Percentiles rank a stretch among this genome's conserved stretches.
Conservation (phyloP, 2,888 invertebrate species). For the Sinodicranocentrus sp. region DNA sequence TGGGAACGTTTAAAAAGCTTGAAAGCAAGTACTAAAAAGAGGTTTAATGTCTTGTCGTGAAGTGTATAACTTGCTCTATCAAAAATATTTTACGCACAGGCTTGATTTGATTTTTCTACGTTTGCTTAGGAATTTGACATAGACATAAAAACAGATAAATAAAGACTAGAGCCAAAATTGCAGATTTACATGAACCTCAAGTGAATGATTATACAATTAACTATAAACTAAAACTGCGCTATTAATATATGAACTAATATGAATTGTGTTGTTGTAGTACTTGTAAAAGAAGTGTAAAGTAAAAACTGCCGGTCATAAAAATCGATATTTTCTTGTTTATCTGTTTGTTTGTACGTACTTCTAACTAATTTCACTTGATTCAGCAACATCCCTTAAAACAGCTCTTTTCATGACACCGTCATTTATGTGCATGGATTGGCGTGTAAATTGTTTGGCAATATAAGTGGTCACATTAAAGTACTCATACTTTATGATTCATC, state of each 20-base stretch:
- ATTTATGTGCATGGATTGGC: neutral
- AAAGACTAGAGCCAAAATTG: too few relatives aligned
- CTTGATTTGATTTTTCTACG: too few relatives aligned
- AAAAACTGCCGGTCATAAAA: conserved; percentile 9
- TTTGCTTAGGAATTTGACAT: too few relatives aligned
- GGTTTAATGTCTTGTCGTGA: conserved; percentile 21
- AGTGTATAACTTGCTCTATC: conserved; percentile 23
- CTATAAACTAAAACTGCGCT: neutral
- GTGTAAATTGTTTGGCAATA: conserved; percentile 22
- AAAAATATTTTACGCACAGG: conserved; percentile 25
- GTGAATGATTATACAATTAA: neutral
- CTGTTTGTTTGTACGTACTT: neutral
- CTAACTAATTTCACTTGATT: too few relatives aligned
- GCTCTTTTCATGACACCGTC: neutral
- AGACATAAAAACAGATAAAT: too few relatives aligned
- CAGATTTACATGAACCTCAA: neutral
- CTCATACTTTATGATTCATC: conserved; percentile 34
- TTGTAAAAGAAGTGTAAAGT: neutral
- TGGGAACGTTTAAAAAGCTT: too few relatives aligned
- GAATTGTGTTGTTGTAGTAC: neutral
- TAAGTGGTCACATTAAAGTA: conserved; percentile 33
- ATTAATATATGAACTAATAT: neutral
- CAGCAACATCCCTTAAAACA: neutral
- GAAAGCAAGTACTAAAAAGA: conserved; percentile 12
- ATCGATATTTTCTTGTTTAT: conserved; percentile 4